These are phyloP conservation scores for Amblyornis subalaris DNA, from an alignment of 2,113 vertebrate genomes.

Conservation along the genomic window DNA sequence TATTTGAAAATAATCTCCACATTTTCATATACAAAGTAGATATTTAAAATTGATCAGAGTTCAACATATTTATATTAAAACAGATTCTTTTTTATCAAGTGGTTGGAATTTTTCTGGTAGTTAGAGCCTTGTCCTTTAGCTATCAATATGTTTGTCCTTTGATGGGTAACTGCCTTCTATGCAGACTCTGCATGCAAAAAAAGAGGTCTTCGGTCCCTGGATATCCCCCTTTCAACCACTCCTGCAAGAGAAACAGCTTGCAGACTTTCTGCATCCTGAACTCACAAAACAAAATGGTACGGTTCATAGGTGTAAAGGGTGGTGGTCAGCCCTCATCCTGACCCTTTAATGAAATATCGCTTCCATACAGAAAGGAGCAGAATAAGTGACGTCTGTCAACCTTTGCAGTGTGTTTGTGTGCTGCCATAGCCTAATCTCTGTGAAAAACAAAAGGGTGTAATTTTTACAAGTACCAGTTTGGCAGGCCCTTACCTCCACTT, in stretches of 20 bases:
- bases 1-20: constrained; percentile 14
- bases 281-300: background rate
- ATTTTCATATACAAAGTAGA: constrained; percentile 25
- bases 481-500: background rate
- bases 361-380: background rate
- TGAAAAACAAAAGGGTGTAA: background rate
- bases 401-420: background rate
- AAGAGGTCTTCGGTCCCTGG: background rate
- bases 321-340: background rate
- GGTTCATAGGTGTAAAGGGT: background rate
- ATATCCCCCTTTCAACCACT: background rate
- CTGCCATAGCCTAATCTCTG: background rate
- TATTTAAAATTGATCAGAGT: background rate
- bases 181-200: background rate
- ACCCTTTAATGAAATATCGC: background rate
- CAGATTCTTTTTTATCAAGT: background rate
- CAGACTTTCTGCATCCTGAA: background rate
- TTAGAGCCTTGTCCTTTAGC: background rate
- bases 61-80: constrained; percentile 14
- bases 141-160: background rate
- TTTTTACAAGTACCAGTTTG: background rate
- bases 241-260: background rate
- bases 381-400: background rate
- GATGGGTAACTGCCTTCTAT: background rate
- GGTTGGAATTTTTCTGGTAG: background rate